These are phyloP conservation scores for Catharus minimus DNA, from an alignment of 2,113 vertebrate genomes.

Conservation along the genomic window DNA sequence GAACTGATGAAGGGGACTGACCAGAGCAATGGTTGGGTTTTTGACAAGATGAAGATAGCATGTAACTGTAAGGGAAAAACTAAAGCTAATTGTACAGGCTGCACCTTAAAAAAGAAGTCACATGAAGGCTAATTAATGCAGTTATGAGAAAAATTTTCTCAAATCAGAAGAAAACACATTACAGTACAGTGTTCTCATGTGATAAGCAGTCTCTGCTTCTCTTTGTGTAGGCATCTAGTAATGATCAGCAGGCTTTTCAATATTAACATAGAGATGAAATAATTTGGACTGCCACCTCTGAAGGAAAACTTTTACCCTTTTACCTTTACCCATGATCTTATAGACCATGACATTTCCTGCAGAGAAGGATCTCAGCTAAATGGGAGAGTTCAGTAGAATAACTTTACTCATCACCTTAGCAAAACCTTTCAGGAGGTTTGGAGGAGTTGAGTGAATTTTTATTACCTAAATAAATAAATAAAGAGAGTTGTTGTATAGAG, in stretches of 20 bases:
- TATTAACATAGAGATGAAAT: neutral
- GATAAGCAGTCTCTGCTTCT: accelerated
- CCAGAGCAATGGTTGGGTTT: neutral
- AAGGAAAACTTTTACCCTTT: neutral
- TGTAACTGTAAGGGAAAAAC: neutral
- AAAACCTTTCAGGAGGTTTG: neutral
- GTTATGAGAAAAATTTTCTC: neutral
- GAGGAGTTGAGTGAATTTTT: neutral
- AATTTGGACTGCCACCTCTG: neutral
- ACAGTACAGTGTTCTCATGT: neutral
- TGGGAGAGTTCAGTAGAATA: neutral
- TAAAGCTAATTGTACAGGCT: accelerated
- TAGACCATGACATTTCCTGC: neutral
- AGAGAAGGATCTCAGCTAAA: neutral
- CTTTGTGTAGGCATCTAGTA: neutral
- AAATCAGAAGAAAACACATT: neutral
- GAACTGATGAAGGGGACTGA: neutral
- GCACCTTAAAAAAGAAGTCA: neutral
- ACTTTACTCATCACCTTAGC: neutral
- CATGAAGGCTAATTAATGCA: neutral
- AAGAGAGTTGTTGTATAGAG: neutral
- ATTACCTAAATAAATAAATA: neutral
- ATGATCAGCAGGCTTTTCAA: neutral
- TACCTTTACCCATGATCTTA: neutral
- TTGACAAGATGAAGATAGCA: neutral